Conservation (phyloP, 2,113 vertebrate species). For the Notarius quadriscutis region DNA sequence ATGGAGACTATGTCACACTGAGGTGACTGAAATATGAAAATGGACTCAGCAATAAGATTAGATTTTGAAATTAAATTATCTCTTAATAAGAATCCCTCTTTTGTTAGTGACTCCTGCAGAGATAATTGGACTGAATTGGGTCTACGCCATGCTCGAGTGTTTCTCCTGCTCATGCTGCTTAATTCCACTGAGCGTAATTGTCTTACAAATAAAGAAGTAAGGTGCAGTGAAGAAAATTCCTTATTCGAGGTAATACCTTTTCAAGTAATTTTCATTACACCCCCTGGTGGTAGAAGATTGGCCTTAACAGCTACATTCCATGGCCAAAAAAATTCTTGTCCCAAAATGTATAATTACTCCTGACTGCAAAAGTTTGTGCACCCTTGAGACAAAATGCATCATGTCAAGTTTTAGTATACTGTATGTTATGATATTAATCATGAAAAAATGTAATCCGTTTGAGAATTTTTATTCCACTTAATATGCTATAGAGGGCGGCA, state of each 20-base stretch:
- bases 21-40: slow-evolving; percentile 19
- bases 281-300: neutral
- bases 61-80: slow-evolving; percentile 30
- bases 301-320: neutral
- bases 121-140: slow-evolving; percentile 31
- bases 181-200: neutral
- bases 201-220: neutral
- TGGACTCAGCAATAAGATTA: slow-evolving; percentile 22
- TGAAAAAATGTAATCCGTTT: accelerated
- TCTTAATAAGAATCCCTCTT: slow-evolving; percentile 26
- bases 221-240: slow-evolving; percentile 16
- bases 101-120: slow-evolving; percentile 34
- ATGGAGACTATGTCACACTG: neutral
- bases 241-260: neutral
- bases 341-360: neutral
- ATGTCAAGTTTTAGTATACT: neutral
- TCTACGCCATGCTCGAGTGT: neutral
- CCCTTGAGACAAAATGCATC: neutral
- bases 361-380: neutral
- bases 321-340: too few species aligned
- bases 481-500: too few species aligned
- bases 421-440: neutral
- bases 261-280: neutral
- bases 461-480: neutral
- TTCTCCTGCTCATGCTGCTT: neutral